Evolutionary conservation across 2,797 vertebrate species (phyloP), one percentile per base, ranked within the genome.

Genomic region (Acomys russatus): DNA sequence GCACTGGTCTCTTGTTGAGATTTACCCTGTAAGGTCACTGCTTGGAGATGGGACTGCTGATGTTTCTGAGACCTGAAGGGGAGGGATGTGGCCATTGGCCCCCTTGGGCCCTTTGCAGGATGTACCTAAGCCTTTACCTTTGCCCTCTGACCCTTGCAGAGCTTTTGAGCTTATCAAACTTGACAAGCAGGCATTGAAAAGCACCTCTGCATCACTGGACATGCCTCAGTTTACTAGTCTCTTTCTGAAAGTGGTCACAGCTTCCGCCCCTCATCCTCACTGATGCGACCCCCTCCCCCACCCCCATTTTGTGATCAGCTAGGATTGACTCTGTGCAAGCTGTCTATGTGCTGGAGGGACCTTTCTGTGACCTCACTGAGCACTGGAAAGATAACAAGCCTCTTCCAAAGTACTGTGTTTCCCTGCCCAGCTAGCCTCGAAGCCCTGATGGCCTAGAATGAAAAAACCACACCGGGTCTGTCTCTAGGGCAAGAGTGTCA

Each of bases 261-360:
- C 33, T 6, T 30, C 68, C 7, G 56, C 54, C 28, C 56, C 73
- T 22, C 1, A 0, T n/a, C 61, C 22, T 84, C 38, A 56, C 56
- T 1, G 6, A 35, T 15, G 23, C 20, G 44, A 33, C n/a, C 54
- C 18, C 20, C 38, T 2, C 59, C 74, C 18, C 20, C 38, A 5
- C 59, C 74, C 54, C 18, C 51, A 54, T 61, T 44, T 44, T 18
- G 33, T 0, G 3, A 25, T 30, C 23, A 18, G 79, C 23, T 0
- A 2, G 17, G 28, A 59, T 22, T 49, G 68, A 64, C 71, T 63
- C 33, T 2, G 23, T 23, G 35, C 17, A 23, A 12, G 54, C 66
- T 1, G 0, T 22, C 74, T 68, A 11, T 9, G 1, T 15, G 28
- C 1, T 1, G 25, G 3, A 22, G 61, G 38, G 17, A 38, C 9